A percentile compares a stretch with the other conserved stretches of the same genome.
Evolutionary conservation across 2,113 vertebrate species (phyloP).

Genomic region (Melozone crissalis): DNA sequence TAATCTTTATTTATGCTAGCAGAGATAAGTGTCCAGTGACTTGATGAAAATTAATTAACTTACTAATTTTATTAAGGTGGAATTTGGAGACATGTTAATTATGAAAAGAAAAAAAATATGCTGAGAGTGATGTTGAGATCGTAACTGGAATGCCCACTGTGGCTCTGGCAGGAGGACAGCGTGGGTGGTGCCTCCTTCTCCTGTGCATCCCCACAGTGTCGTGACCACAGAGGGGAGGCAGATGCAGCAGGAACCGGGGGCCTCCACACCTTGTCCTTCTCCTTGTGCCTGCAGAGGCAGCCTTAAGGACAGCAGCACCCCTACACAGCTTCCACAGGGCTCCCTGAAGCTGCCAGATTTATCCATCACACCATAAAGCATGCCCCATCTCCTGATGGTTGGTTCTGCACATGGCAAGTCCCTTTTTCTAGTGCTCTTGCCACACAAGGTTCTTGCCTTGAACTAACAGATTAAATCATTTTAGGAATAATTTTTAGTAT

Average conservation of each 20-base stretch:
- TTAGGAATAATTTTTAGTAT: not conserved
- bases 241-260: not conserved
- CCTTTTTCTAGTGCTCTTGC: not conserved
- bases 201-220: not conserved
- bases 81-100: not conserved
- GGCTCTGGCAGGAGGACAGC: not conserved
- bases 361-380: not conserved
- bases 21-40: not conserved
- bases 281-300: not conserved
- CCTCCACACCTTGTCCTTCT: not conserved
- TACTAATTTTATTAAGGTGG: not conserved
- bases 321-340: not conserved
- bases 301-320: not conserved
- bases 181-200: not conserved
- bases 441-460: not conserved
- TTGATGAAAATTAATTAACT: not conserved
- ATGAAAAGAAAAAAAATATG: not conserved
- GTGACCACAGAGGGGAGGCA: rapidly evolving
- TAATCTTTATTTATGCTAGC: constrained; percentile 47
- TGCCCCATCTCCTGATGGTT: not conserved
- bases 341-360: not conserved
- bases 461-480: not conserved
- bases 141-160: not conserved
- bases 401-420: not conserved
- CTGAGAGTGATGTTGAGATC: not conserved